Base-by-base conservation (phyloP, 2,888 invertebrate genomes). In the Apomyelois bistriatella region DNA sequence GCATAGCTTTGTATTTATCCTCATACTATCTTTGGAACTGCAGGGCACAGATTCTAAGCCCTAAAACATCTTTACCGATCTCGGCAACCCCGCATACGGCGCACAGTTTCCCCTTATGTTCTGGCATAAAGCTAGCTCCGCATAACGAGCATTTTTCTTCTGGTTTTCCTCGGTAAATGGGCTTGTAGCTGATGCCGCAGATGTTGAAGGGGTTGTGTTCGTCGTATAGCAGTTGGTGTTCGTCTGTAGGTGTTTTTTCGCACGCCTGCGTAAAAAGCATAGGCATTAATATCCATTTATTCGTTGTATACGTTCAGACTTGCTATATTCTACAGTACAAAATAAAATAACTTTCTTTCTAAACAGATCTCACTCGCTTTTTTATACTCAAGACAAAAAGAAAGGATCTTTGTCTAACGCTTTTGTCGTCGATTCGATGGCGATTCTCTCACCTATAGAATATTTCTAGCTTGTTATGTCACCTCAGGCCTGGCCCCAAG, bases 121-220 rank as follows among this genome's bases (percentile, higher is more conserved):
- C 94, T 0, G 98, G 97, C 63, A 95, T 89, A 82, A 96, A 99
- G 52, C 95, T 94, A 0, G 98, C 95, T 1, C 93, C 94, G 72
- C 99, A 99, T 30, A 99, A 92, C 0, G 98, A 94, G 74, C 99
- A 99, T 65, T 96, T 97, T 42, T 96, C 95, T 74, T 98, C 97
- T 0, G 97, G 95, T 71, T 98, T 98, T 17, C 99, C 99, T 70
- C 97, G 93, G 75, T 99, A 99, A 55, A 99, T 96, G 0, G 99
- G 99, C 46, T 94, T 95, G 84, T 96, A 99, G 17, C 96, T 95
- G 32, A 94, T 93, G 0, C 97, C 98, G 79, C 99, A 99, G 40
- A 99, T 91, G 54, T 94, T 94, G 82, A 99, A 99, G 0, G 99
- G 99, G 88, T 99, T 99, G 77, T 98, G 98, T 75, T 99, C 98